Evolutionary conservation across 2,113 vertebrate genomes (phyloP).

Genomic region (Tachysurus fulvidraco): DNA sequence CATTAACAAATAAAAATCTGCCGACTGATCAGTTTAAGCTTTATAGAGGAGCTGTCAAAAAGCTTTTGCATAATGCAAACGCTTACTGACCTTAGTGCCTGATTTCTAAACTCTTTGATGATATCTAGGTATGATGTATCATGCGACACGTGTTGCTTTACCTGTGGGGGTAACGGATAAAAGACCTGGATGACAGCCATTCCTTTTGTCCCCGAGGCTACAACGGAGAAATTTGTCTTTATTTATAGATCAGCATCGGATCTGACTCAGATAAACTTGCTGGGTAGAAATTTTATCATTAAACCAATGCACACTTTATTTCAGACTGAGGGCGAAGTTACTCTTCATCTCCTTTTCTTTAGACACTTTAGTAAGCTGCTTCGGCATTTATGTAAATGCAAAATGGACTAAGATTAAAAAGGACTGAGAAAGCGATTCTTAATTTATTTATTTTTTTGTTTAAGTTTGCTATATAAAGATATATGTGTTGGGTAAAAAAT

Average conservation of each 20-base stretch:
- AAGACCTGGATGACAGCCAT: conserved; percentile 28
- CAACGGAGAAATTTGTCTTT: not conserved
- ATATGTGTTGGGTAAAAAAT: not conserved
- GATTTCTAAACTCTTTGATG: conserved; percentile 27
- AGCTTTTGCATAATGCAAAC: conserved; percentile 42
- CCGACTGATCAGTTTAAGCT: not conserved
- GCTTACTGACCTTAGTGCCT: not conserved
- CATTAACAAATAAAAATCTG: not conserved
- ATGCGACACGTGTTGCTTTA: not conserved
- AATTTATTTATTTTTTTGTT: not conserved
- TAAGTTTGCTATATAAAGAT: not conserved
- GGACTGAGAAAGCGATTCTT: not conserved
- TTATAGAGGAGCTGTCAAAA: not conserved
- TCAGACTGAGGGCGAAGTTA: not conserved
- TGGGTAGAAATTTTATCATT: not conserved
- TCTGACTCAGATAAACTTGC: not conserved
- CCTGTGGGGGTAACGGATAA: conserved; percentile 24
- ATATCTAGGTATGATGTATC: not conserved
- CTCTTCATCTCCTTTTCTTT: not conserved
- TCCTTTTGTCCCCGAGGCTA: not conserved
- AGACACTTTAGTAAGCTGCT: not conserved
- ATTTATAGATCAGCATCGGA: not conserved
- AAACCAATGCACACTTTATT: not conserved
- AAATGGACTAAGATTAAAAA: not conserved
- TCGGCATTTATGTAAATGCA: not conserved